Conservation (phyloP, 30 jellyfish, hydroid and myxozoan species). For the Rhopilema esculentum region DNA sequence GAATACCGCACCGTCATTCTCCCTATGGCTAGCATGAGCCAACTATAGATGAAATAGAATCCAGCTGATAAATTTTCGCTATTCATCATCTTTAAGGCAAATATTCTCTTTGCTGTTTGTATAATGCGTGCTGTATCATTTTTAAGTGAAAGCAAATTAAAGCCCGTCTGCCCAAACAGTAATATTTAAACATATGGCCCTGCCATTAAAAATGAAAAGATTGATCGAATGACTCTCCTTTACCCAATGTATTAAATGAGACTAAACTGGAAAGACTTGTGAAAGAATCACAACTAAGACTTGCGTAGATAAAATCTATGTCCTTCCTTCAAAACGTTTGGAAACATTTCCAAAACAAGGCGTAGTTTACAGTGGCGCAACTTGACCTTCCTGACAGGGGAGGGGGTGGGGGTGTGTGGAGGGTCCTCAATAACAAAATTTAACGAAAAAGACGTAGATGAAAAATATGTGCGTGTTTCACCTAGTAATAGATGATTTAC, state of each 20-base stretch:
- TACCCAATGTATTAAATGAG: background rate
- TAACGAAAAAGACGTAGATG: no score
- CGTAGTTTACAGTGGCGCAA: no score
- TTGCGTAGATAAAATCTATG: background rate
- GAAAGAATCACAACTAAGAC: background rate
- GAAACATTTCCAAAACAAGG: background rate
- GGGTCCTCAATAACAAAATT: no score
- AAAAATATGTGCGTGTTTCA: no score
- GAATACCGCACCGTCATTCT: no score
- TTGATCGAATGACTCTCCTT: background rate
- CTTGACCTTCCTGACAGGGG: no score
- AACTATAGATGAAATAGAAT: no score
- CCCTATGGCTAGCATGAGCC: no score
- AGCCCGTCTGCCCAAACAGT: background rate
- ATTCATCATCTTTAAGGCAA: background rate
- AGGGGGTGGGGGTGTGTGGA: no score
- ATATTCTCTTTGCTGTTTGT: background rate
- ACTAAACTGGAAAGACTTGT: background rate
- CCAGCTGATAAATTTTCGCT: background rate
- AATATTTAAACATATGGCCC: background rate
- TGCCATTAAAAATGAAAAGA: background rate
- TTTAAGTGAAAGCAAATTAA: background rate
- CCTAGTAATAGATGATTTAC: no score
- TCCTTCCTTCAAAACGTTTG: no score
- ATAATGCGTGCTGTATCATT: background rate